Percentiles rank a stretch among this genome's conserved stretches.
Evolutionary conservation across 2,797 vertebrate genomes (phyloP).

Genomic region (Hipposideros larvatus): DNA sequence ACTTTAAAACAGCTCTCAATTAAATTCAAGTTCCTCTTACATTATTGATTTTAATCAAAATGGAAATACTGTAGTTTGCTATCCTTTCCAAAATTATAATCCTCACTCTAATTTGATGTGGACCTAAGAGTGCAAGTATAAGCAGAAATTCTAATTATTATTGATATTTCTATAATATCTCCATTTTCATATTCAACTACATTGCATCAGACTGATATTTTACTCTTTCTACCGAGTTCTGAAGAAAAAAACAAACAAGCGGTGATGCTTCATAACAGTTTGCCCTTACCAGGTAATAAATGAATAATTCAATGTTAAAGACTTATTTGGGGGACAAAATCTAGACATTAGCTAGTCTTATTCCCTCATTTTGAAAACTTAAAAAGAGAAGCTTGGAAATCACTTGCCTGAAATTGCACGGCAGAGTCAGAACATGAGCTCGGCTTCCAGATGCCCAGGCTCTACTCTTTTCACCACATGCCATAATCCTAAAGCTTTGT

Average conservation of each 20-base stretch:
- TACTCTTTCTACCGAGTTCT: constrained; percentile 16
- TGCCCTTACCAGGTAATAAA: constrained; percentile 40
- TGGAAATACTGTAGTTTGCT: constrained; percentile 36
- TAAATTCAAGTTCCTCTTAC: constrained; percentile 49
- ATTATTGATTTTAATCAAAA: constrained; percentile 60
- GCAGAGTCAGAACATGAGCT: constrained; percentile 17
- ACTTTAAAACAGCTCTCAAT: constrained; percentile 31
- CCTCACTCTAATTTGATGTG: constrained; percentile 5
- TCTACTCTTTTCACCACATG: not conserved
- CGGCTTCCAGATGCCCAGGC: not conserved
- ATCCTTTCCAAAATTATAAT: constrained; percentile 59
- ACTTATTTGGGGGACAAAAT: constrained; percentile 27
- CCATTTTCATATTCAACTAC: constrained; percentile 36
- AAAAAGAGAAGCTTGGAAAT: constrained; percentile 44
- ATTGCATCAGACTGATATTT: constrained; percentile 26
- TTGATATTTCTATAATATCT: constrained; percentile 56
- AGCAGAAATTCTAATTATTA: constrained; percentile 57
- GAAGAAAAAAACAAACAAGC: not conserved
- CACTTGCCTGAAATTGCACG: not conserved
- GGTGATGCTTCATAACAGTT: not conserved
- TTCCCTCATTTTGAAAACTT: constrained; percentile 51
- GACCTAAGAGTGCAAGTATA: not conserved
- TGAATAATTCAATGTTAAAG: constrained; percentile 54
- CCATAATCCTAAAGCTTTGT: constrained; percentile 43
- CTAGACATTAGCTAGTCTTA: not conserved